Evolutionary conservation across 2,113 vertebrate genomes (phyloP).

Genomic region (Salvelinus alpinus): DNA sequence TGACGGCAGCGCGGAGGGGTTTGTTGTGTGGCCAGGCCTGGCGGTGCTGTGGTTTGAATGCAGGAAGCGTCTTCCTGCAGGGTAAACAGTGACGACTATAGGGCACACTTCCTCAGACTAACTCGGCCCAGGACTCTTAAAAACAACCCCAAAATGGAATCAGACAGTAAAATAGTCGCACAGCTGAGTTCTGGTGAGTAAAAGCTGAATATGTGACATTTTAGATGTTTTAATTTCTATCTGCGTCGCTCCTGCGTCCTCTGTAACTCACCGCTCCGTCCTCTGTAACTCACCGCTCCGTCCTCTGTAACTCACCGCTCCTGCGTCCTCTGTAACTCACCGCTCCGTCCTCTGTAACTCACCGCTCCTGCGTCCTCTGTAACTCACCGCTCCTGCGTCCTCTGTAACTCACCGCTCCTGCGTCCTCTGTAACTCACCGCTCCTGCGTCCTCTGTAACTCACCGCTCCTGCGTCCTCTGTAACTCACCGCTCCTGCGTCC

Average conservation of each 20-base stretch:
- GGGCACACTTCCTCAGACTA: slow-evolving; percentile 78
- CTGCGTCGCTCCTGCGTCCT: too few species aligned
- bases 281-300: slow-evolving; percentile 1
- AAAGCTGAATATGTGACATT: slow-evolving; percentile 31
- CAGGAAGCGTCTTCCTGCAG: slow-evolving; percentile 89
- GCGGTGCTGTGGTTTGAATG: slow-evolving; percentile 80
- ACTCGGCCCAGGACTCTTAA: background rate
- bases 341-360: slow-evolving; percentile 51
- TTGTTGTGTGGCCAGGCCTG: slow-evolving; percentile 68
- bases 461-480: slow-evolving; percentile 62
- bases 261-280: too few species aligned
- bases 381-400: too few species aligned
- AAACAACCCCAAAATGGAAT: slow-evolving; percentile 79
- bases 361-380: too few species aligned
- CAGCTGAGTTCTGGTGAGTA: slow-evolving; percentile 84
- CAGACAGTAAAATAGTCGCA: slow-evolving; percentile 78
- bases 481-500: slow-evolving; percentile 29
- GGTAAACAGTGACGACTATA: slow-evolving; percentile 93
- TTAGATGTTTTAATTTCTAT: slow-evolving; percentile 3
- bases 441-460: slow-evolving; percentile 77
- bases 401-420: background rate
- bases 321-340: slow-evolving; percentile 78
- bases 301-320: slow-evolving; percentile 29
- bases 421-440: slow-evolving; percentile 24
- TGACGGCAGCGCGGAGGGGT: slow-evolving; percentile 38